Conservation (phyloP, 2,113 vertebrate genomes). For the Ophthalmolycus amberensis region DNA sequence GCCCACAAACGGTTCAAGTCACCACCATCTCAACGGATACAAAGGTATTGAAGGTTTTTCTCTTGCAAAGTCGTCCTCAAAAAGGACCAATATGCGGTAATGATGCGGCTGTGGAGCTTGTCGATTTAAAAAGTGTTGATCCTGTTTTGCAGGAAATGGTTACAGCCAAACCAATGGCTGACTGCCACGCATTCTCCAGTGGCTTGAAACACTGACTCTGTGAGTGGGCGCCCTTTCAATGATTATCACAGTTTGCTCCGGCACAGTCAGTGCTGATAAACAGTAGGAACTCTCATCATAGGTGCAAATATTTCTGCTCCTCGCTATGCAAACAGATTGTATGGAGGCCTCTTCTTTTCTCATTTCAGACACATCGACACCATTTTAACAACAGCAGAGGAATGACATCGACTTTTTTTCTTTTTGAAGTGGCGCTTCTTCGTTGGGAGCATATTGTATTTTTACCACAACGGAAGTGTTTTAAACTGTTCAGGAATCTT, state of each 20-base stretch:
- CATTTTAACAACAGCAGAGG: slow-evolving; percentile 78
- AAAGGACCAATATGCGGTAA: background rate
- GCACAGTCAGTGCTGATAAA: background rate
- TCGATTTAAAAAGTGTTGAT: background rate
- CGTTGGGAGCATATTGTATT: slow-evolving; percentile 88
- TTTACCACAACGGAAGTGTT: slow-evolving; percentile 89
- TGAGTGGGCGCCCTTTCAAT: slow-evolving; percentile 48
- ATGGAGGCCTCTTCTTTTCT: slow-evolving; percentile 32
- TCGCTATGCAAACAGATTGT: background rate
- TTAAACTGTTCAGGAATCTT: slow-evolving; percentile 72
- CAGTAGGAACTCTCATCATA: background rate
- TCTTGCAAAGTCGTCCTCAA: background rate
- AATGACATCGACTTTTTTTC: slow-evolving; percentile 74
- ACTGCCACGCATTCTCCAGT: slow-evolving; percentile 62
- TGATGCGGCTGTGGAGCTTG: background rate
- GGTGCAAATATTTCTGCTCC: background rate
- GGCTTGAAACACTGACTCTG: slow-evolving; percentile 58
- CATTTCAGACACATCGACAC: slow-evolving; percentile 78
- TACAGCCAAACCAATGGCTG: slow-evolving; percentile 63
- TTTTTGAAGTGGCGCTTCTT: slow-evolving; percentile 90
- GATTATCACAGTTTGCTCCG: background rate
- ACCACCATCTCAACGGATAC: slow-evolving; percentile 69
- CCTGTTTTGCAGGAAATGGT: slow-evolving; percentile 64
- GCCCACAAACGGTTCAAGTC: slow-evolving; percentile 27
- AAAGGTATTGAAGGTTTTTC: slow-evolving; percentile 60